A percentile compares a stretch with the other conserved stretches of the same genome.
These are phyloP conservation scores for Scylla paramamosain DNA, from an alignment of 1,140 invertebrate species.

Conservation along the genomic window DNA sequence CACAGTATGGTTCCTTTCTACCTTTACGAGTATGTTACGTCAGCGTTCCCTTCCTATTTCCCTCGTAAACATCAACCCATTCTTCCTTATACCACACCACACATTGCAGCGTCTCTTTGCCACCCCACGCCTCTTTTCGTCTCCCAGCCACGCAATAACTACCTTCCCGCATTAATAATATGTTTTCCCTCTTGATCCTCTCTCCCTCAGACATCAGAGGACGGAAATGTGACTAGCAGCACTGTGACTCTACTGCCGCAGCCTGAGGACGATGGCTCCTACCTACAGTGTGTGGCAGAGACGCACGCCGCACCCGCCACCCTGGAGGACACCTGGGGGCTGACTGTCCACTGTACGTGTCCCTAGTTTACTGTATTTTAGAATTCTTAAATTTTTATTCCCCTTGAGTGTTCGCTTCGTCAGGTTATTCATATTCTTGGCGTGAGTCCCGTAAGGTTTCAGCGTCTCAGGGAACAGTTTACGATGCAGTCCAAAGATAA, in stretches of 20 bases:
- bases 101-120: not conserved
- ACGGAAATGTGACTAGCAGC: slow-evolving; percentile 79
- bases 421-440: too few relatives aligned
- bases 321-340: slow-evolving; percentile 35
- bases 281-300: slow-evolving; percentile 77
- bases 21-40: not conserved
- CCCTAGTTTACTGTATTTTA: too few relatives aligned
- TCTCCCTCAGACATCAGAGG: slow-evolving; percentile 27
- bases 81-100: not conserved
- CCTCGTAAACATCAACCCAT: not conserved
- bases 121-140: not conserved
- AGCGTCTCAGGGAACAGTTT: too few relatives aligned
- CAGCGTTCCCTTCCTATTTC: not conserved
- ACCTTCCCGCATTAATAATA: not conserved
- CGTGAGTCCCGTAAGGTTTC: too few relatives aligned
- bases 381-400: too few relatives aligned
- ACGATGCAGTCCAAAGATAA: too few relatives aligned
- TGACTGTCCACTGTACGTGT: slow-evolving; percentile 54
- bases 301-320: not conserved
- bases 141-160: not conserved
- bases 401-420: too few relatives aligned
- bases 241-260: slow-evolving; percentile 79
- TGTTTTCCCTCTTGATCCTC: not conserved
- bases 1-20: not conserved
- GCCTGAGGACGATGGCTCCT: slow-evolving; percentile 79